Percentiles rank a stretch among this genome's conserved stretches.
Evolutionary conservation across 2,888 invertebrate genomes (phyloP).

Genomic region (Gasteruption jaculator): DNA sequence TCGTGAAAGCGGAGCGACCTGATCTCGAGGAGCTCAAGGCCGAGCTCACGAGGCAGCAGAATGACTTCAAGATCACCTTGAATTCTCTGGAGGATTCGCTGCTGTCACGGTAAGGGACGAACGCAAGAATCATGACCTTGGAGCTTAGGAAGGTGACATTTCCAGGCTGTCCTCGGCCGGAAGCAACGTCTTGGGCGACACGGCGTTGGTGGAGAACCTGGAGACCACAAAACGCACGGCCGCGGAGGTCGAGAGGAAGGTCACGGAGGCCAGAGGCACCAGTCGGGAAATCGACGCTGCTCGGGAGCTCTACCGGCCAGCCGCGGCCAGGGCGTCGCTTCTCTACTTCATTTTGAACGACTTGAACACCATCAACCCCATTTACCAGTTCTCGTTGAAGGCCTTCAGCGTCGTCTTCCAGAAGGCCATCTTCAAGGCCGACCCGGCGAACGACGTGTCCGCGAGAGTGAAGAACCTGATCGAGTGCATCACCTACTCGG

Average conservation of each 20-base stretch:
- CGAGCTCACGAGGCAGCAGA: conserved; percentile 92
- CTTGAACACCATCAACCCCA: conserved; percentile 91
- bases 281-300: conserved; percentile 91
- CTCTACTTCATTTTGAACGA: conserved; percentile 95
- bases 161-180: conserved; percentile 80
- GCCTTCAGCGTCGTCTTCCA: conserved; percentile 97
- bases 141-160: conserved; percentile 1
- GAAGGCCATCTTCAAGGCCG: conserved; percentile 88
- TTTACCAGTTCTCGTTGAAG: conserved; percentile 96
- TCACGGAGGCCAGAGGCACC: conserved; percentile 87
- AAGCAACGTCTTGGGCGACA: conserved; percentile 90
- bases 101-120: conserved; percentile 68
- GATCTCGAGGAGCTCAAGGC: conserved; percentile 94
- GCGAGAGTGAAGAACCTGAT: conserved; percentile 82
- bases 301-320: conserved; percentile 81
- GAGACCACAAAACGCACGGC: conserved; percentile 95
- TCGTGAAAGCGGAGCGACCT: conserved; percentile 93
- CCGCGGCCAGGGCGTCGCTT: conserved; percentile 88
- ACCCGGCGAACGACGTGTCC: conserved; percentile 74
- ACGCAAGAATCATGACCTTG: background rate
- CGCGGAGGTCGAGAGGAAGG: conserved; percentile 91
- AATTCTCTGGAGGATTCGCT: conserved; percentile 91
- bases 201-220: conserved; percentile 91
- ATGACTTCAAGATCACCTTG: conserved; percentile 92
- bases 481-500: conserved; percentile 90